Conservation (phyloP, 2,888 invertebrate species). For the Sphecodes monilicornis region DNA sequence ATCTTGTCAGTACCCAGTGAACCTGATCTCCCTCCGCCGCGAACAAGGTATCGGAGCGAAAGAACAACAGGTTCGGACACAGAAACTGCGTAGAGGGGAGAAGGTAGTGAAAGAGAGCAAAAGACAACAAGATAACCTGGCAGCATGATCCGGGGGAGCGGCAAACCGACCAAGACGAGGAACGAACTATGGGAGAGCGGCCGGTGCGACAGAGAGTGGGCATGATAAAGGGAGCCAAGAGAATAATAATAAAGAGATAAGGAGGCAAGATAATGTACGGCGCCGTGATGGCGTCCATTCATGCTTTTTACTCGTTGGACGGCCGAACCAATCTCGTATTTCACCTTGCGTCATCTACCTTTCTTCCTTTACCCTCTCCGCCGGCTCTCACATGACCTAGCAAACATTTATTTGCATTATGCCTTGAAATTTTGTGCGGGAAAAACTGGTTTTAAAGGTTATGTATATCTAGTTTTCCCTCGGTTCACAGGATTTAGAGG, state of each 20-base stretch:
- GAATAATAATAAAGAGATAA: constrained; percentile 73
- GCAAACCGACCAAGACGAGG: neutral
- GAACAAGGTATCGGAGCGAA: constrained; percentile 38
- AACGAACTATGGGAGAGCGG: neutral
- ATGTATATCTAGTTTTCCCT: neutral
- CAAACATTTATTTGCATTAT: neutral
- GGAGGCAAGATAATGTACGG: constrained; percentile 78
- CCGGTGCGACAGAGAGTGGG: constrained; percentile 22
- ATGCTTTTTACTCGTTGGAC: constrained; percentile 82
- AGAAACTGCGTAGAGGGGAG: neutral
- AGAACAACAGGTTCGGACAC: constrained; percentile 5
- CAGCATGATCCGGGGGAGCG: constrained; percentile 26
- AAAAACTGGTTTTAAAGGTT: neutral
- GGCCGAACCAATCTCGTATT: constrained; percentile 69
- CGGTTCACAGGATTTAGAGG: neutral
- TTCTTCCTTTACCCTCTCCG: constrained; percentile 16
- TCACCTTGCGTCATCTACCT: constrained; percentile 61
- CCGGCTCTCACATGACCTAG: neutral
- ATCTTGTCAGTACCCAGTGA: constrained; percentile 61
- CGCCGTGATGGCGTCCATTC: constrained; percentile 81
- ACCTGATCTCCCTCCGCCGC: constrained; percentile 59
- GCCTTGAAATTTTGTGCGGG: neutral
- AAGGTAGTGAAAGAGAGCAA: constrained; percentile 1
- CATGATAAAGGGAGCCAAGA: constrained; percentile 58
- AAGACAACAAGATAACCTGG: constrained; percentile 22